Conservation (phyloP, 2,888 invertebrate species). For the Metopia argyrocephala region DNA sequence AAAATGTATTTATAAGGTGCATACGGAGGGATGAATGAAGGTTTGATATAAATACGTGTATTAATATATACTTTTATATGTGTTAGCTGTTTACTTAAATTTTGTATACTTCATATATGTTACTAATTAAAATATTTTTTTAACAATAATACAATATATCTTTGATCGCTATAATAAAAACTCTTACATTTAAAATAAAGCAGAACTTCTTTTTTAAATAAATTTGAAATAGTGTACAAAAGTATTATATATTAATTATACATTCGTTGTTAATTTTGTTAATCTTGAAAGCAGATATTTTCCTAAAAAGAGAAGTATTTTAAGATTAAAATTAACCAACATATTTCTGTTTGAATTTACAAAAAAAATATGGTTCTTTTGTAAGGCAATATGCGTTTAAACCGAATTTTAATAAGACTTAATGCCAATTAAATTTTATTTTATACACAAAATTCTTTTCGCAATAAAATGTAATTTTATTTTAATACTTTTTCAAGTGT, state of each 20-base stretch:
- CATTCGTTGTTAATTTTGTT: background rate
- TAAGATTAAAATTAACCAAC: too few species aligned
- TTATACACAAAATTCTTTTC: too few species aligned
- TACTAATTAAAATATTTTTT: constrained; percentile 37
- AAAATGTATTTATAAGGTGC: constrained; percentile 36
- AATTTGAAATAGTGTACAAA: background rate
- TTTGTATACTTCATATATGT: constrained; percentile 1
- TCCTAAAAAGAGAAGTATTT: too few species aligned
- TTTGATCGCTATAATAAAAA: constrained; percentile 13
- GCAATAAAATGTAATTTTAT: too few species aligned
- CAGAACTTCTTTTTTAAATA: constrained; percentile 18
- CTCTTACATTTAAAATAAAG: constrained; percentile 26
- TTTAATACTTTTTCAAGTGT: too few species aligned
- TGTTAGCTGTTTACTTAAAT: background rate
- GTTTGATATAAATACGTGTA: constrained; percentile 13
- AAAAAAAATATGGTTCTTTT: too few species aligned
- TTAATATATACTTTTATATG: background rate
- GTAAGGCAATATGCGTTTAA: too few species aligned
- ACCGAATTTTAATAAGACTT: too few species aligned
- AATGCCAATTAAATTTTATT: too few species aligned
- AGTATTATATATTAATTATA: background rate
- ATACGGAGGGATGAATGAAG: constrained; percentile 57
- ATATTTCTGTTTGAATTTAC: too few species aligned
- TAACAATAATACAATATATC: constrained; percentile 46
- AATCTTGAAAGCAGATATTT: background rate